These are phyloP conservation scores for Agrochola litura DNA, from an alignment of 2,888 invertebrate species.

Conservation along the genomic window DNA sequence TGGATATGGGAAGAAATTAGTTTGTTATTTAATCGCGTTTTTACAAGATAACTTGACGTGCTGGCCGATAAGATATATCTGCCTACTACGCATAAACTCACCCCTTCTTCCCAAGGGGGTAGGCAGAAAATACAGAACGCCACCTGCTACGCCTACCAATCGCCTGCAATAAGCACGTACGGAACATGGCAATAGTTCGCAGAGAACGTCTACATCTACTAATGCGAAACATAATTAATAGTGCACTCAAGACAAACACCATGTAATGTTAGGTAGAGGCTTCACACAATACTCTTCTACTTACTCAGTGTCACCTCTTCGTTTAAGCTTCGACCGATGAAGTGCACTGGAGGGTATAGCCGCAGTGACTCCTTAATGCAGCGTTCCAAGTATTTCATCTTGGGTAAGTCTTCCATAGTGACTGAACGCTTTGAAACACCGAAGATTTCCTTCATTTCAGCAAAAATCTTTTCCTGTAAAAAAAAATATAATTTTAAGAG, in stretches of 20 bases:
- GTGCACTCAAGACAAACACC: not conserved
- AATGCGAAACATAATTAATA: not conserved
- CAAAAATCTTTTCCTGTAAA: conserved; percentile 90
- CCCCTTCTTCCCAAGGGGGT: too few relatives aligned
- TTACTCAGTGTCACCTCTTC: conserved; percentile 91
- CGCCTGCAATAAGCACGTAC: too few relatives aligned
- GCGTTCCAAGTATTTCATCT: conserved; percentile 92
- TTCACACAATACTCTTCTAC: conserved; percentile 42
- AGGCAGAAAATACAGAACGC: too few relatives aligned
- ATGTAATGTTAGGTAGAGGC: not conserved
- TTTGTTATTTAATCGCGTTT: too few relatives aligned
- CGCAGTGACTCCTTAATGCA: conserved; percentile 93
- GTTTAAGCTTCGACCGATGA: conserved; percentile 90
- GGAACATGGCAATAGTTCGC: too few relatives aligned
- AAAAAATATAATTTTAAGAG: too few relatives aligned
- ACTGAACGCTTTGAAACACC: conserved; percentile 91
- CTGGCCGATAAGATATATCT: too few relatives aligned
- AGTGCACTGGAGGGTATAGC: conserved; percentile 92
- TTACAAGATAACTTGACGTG: too few relatives aligned
- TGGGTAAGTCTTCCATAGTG: conserved; percentile 91
- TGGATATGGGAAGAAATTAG: too few relatives aligned
- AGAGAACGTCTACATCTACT: too few relatives aligned
- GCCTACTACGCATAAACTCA: too few relatives aligned
- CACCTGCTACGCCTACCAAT: too few relatives aligned
- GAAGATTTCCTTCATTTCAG: conserved; percentile 92